Evolutionary conservation across 1,140 invertebrate species (phyloP), one percentile per base, ranked within the genome.

Genomic region (Brachionus calyciflorus): DNA sequence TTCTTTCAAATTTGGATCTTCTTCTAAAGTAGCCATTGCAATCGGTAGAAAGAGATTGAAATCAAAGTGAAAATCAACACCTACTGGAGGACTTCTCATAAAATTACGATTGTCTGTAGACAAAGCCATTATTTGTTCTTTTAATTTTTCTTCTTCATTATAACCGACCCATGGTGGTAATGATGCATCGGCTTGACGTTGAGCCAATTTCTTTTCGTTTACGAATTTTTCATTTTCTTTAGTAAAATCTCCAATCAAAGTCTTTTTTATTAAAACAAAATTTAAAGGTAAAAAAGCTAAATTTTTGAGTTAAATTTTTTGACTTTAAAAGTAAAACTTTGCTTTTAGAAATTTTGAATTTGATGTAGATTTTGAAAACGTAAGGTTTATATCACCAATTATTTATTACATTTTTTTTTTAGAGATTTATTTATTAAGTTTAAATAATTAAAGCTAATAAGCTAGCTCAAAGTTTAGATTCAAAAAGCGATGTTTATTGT

Each of bases 101-200:
- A 99, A 98, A 87, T 98, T 99, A 82, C 94, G 89, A 81, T 92
- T 91, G 86, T 99, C 95, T 81, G 89, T 91, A 78, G 94, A 96
- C 37, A 98, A 88, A 24, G 92, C 91, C 77, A 98, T 87, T 81
- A 96, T 95, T 86, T 98, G 93, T 82, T 93, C 91, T 85, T 96
- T 96, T 49, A 98, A 89, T 14, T 88, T 89, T 40, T 92, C 90
- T 78, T 89, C 88, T 83, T 94, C 93, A 82, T 95, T 93, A 79
- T 93, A 88, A 6, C 93, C 93, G 37, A 92, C 88, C 95, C 95
- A 98, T 1, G 94, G 94, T 10, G 93, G 90, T 28, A 92, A 89
- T 14, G 91, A 90, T 46, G 91, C 91, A 60, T 90, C 89, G 33
- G 88, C 88, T 75, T 87, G 87, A 81, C 88, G 88, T 73, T 87